Evolutionary conservation across 2,113 vertebrate species (phyloP), one percentile per base, ranked within the genome.

Genomic region (Syngnathus scovelli): DNA sequence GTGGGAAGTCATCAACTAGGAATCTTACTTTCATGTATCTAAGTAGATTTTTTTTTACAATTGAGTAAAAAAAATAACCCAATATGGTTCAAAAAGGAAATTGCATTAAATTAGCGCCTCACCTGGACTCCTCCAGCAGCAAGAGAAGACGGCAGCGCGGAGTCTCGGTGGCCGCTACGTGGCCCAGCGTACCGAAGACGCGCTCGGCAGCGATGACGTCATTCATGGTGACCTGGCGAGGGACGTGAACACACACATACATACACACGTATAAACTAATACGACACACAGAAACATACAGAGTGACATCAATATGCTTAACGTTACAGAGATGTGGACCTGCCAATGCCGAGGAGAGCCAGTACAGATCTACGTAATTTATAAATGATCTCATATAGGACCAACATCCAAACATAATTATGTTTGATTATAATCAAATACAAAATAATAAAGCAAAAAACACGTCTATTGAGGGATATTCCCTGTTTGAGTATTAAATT

Each of bases 71-170:
- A 18, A 6, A 16, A 49, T 16, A 12, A 49, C 5, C 1, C 18
- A 54, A 11, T 23, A 23, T 21, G 9, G 52, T 21, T 23, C 9
- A 5, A 23, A 54, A 11, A 23, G 27, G 27, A 33, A 33, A 33
- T 33, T 33, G 27, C 2, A 33, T 33, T 33, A 33, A 33, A 33
- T 33, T 33, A 21, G 21, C 51, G 36, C 61, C 71, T 91, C 87
- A 99, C 97, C 95, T 96, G 75, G 93, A 92, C 83, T 98, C 95
- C 66, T 95, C 96, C 48, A 98, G 81, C 44, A 96, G 89, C 0
- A 96, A 91, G 61, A 97, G 87, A 61, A 94, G 74, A 0, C 92
- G 93, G 64, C 93, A 95, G 41, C 91, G 94, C 0, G 96, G 95
- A 6, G 95, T 90, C 80, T 98, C 94, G 0, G 94, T 96, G 67